phyloP scores from a whole-genome alignment of 1,140 invertebrate genomes.

The Eriocheir sinensis region DNA sequence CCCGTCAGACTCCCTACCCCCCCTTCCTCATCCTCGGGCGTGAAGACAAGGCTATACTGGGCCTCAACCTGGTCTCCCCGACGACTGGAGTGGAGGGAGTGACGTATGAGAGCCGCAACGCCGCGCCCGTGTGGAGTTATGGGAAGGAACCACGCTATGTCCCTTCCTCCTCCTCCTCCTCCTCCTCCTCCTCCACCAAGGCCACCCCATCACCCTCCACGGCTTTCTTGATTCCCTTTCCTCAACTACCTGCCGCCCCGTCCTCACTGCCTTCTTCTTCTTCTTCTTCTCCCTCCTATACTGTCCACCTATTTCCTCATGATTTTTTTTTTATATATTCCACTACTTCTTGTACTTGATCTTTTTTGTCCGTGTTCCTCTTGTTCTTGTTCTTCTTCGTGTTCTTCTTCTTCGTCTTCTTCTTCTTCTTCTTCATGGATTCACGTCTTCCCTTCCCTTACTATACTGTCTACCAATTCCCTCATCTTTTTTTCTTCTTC shows the following conservation, averaged over 20 bases:
- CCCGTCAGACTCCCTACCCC: background rate
- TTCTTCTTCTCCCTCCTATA: background rate
- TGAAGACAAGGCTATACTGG: background rate
- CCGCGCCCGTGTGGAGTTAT: background rate
- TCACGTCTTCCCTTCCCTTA: background rate
- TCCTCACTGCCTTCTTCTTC: background rate
- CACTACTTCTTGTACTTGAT: background rate
- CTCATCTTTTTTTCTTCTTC: background rate
- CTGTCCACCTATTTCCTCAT: background rate
- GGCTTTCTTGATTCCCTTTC: no score
- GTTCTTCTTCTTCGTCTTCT: background rate
- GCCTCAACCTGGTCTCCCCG: background rate
- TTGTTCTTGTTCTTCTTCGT: background rate
- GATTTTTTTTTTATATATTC: background rate
- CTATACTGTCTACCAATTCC: background rate
- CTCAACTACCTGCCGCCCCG: background rate
- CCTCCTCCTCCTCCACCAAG: background rate
- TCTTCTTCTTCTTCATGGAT: background rate
- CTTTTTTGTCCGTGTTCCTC: background rate
- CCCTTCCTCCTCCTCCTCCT: background rate
- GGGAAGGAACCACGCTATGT: background rate
- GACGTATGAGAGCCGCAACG: slow-evolving; percentile 1
- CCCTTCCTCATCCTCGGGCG: background rate
- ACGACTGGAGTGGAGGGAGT: slow-evolving; percentile 19
- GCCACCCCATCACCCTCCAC: background rate